These are phyloP conservation scores for Myiozetetes cayanensis DNA, from an alignment of 2,113 vertebrate species.

Conservation along the genomic window DNA sequence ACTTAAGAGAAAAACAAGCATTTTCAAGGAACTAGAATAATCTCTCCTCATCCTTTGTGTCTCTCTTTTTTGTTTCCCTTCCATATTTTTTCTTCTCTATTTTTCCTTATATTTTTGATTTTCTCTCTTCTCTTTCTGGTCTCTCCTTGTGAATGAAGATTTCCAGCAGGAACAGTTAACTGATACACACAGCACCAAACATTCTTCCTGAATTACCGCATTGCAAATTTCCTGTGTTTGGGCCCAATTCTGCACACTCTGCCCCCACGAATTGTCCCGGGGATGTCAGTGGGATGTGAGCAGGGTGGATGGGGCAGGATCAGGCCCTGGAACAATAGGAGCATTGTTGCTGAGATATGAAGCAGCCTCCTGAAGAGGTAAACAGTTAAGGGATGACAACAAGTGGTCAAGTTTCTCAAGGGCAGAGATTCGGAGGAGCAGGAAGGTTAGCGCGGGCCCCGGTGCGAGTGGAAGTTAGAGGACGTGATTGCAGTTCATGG, in stretches of 20 bases:
- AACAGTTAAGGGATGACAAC: slow-evolving; percentile 71
- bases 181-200: slow-evolving; percentile 10
- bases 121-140: background rate
- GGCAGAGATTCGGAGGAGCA: slow-evolving; percentile 75
- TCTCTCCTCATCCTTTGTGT: background rate
- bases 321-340: slow-evolving; percentile 52
- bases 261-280: background rate
- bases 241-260: slow-evolving; percentile 11
- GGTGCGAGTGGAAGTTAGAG: slow-evolving; percentile 83
- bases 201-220: slow-evolving; percentile 40
- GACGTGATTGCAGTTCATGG: slow-evolving; percentile 97
- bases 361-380: slow-evolving; percentile 67
- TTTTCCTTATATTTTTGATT: background rate
- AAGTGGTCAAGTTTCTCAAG: slow-evolving; percentile 77
- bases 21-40: background rate
- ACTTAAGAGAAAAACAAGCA: background rate
- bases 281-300: background rate
- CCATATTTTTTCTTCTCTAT: background rate
- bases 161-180: slow-evolving; percentile 9
- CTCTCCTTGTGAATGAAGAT: slow-evolving; percentile 32
- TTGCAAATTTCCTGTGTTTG: slow-evolving; percentile 45
- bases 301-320: slow-evolving; percentile 47
- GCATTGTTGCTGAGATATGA: slow-evolving; percentile 39
- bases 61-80: background rate
- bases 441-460: slow-evolving; percentile 76